Evolutionary conservation across 2,888 invertebrate genomes (phyloP).

Genomic region (Liodrosophila aerea): DNA sequence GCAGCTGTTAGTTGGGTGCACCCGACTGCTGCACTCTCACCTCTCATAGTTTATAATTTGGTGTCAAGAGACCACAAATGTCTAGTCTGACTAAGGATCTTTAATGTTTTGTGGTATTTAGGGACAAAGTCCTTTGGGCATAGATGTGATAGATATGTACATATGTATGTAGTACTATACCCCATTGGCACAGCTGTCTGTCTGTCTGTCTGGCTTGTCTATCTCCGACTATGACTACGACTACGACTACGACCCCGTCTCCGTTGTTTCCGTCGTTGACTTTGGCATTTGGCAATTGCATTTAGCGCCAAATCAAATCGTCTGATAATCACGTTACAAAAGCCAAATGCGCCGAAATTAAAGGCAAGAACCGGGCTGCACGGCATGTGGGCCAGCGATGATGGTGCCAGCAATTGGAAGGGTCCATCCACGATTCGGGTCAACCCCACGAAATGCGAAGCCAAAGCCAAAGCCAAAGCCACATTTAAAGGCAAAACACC

Average conservation of each 20-base stretch:
- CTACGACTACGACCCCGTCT: not conserved
- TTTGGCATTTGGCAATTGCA: conserved; percentile 77
- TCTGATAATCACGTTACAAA: conserved; percentile 83
- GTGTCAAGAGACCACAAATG: too few species aligned
- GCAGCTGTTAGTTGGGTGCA: too few species aligned
- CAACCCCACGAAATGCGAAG: conserved; percentile 35
- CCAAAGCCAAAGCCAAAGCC: conserved; percentile 23
- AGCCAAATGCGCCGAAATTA: conserved; percentile 80
- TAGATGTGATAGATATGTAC: conserved; percentile 3
- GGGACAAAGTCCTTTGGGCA: not conserved
- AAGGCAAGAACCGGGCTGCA: conserved; percentile 67
- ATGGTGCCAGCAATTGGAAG: not conserved
- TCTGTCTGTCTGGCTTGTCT: not conserved
- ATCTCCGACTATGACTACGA: not conserved
- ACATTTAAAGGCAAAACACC: conserved; percentile 34
- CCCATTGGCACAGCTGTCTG: conserved; percentile 5
- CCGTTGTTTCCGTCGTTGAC: conserved; percentile 62
- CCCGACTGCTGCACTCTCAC: too few species aligned
- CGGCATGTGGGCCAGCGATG: conserved; percentile 53
- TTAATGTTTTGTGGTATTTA: too few species aligned
- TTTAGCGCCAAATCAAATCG: conserved; percentile 82
- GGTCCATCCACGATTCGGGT: conserved; percentile 11
- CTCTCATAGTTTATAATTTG: too few species aligned
- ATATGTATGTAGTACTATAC: too few species aligned
- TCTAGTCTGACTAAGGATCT: too few species aligned